Evolutionary conservation across 1,140 invertebrate genomes (phyloP).

Genomic region (Ladona fulva): DNA sequence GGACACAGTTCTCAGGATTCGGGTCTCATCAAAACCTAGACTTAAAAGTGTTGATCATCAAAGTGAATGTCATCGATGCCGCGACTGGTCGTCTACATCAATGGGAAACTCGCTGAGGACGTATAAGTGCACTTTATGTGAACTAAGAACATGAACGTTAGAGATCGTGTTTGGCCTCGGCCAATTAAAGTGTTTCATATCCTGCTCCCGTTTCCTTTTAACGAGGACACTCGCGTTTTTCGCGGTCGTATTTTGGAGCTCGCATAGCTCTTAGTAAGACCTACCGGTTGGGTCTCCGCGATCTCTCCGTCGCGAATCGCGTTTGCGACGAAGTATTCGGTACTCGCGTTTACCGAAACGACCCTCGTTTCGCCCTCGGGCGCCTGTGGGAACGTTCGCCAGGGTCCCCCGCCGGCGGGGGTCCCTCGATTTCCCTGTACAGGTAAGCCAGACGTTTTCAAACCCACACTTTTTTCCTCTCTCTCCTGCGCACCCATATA

Average conservation of each 20-base stretch:
- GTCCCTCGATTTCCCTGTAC: not conserved
- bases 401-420: not conserved
- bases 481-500: not conserved
- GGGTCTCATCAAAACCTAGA: not conserved
- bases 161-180: not conserved
- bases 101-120: not conserved
- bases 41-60: not conserved
- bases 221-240: not conserved
- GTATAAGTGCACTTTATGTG: not conserved
- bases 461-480: not conserved
- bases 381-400: not conserved
- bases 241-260: not conserved
- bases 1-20: not conserved
- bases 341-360: not conserved
- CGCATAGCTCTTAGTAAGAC: not conserved
- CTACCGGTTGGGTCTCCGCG: not conserved
- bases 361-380: not conserved
- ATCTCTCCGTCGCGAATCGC: not conserved
- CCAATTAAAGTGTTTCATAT: not conserved
- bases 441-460: slow-evolving; percentile 9
- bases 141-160: not conserved
- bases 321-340: not conserved
- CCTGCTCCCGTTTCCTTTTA: not conserved
- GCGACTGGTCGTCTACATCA: not conserved
- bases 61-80: not conserved